A percentile compares a stretch with the other conserved stretches of the same genome.
Conservation (phyloP, 2,888 invertebrate genomes). For the Dioctria rufipes region DNA sequence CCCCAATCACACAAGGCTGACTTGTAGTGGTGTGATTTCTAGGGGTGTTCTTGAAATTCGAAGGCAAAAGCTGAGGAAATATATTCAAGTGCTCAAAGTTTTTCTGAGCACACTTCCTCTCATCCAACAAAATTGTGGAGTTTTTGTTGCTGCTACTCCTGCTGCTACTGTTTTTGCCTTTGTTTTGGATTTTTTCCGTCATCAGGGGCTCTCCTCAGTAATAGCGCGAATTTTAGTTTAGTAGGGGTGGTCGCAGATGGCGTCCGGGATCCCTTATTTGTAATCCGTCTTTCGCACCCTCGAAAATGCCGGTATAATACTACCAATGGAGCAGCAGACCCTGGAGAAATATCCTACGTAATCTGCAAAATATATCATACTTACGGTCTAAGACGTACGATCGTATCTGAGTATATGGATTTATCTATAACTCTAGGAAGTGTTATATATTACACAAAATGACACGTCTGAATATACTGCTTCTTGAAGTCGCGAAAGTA, state of each 20-base stretch:
- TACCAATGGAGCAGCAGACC: constrained; percentile 52
- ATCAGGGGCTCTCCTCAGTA: constrained; percentile 50
- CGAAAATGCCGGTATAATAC: constrained; percentile 62
- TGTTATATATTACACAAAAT: constrained; percentile 33
- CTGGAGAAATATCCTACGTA: constrained; percentile 70
- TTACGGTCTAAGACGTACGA: constrained; percentile 63
- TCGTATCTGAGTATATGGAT: constrained; percentile 32
- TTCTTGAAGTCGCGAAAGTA: too few relatives aligned
- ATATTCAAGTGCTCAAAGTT: constrained; percentile 58
- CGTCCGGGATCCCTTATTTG: constrained; percentile 63
- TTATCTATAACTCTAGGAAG: constrained; percentile 5
- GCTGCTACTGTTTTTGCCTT: constrained; percentile 43
- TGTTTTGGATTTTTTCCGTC: constrained; percentile 39
- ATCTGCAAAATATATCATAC: constrained; percentile 72
- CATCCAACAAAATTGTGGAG: constrained; percentile 20
- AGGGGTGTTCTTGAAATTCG: constrained; percentile 54
- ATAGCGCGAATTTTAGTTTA: constrained; percentile 61
- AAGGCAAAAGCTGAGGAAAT: constrained; percentile 55
- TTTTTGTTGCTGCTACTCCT: constrained; percentile 33
- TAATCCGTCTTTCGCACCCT: constrained; percentile 65
- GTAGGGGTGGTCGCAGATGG: constrained; percentile 64
- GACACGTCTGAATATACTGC: constrained; percentile 46
- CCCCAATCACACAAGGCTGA: constrained; percentile 6
- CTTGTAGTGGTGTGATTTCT: constrained; percentile 55
- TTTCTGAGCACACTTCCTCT: constrained; percentile 36